These are phyloP conservation scores for Ichneumoninae sp. DNA, from an alignment of 2,888 invertebrate species.

Conservation along the genomic window DNA sequence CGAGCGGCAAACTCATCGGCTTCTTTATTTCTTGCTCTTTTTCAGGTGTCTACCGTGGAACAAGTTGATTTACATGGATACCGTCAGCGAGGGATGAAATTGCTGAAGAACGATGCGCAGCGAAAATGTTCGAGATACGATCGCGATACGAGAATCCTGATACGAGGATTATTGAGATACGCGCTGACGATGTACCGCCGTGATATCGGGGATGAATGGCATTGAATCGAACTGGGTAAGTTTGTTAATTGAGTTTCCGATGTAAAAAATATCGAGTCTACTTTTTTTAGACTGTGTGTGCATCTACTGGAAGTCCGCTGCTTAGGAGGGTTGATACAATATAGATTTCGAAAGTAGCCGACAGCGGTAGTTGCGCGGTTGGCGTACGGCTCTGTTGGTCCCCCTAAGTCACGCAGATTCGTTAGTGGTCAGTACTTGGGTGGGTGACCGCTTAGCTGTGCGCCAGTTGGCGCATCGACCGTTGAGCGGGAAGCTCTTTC, in stretches of 20 bases:
- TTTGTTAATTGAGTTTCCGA: not conserved
- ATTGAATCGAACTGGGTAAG: constrained; percentile 66
- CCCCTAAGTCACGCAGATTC: no score
- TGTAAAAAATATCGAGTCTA: not conserved
- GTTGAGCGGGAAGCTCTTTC: no score
- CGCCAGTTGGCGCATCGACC: no score
- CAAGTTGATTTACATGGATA: constrained; percentile 27
- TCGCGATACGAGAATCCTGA: constrained; percentile 32
- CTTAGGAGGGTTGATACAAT: no score
- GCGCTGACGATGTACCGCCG: constrained; percentile 51
- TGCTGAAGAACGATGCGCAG: constrained; percentile 31
- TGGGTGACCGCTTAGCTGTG: no score
- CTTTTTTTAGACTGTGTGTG: no score
- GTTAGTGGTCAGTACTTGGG: no score
- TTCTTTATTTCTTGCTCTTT: constrained; percentile 13
- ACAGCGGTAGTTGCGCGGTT: no score
- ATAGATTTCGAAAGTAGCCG: no score
- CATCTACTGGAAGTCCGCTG: no score
- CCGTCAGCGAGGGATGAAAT: constrained; percentile 42
- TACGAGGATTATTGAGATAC: constrained; percentile 50
- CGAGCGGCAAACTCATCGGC: not conserved
- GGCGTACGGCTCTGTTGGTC: no score
- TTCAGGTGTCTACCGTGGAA: constrained; percentile 37
- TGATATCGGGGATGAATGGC: constrained; percentile 61
- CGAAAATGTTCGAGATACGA: constrained; percentile 51